Conservation (phyloP, 2,113 vertebrate species). For the Alethe castanea region DNA sequence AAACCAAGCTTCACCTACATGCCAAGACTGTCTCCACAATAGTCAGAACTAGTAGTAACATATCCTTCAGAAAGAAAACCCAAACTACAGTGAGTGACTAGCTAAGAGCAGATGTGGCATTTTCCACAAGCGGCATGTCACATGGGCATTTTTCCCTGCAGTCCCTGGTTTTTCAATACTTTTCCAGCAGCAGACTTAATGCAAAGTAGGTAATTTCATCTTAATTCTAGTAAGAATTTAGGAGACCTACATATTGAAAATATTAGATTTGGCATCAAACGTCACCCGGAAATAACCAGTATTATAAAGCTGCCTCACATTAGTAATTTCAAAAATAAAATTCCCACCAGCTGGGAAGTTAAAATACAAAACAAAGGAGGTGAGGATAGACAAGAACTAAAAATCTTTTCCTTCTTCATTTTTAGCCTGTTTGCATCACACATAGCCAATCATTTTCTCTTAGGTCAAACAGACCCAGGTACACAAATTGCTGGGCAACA, state of each 20-base stretch:
- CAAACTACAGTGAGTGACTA: neutral
- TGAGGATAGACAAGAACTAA: neutral
- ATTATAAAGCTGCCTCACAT: neutral
- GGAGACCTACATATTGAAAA: neutral
- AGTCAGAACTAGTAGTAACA: neutral
- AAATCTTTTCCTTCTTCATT: neutral
- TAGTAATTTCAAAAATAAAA: neutral
- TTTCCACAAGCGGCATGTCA: rapidly evolving
- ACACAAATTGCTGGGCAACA: neutral
- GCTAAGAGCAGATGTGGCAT: neutral
- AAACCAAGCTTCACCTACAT: neutral
- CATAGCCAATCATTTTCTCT: rapidly evolving
- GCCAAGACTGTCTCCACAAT: neutral
- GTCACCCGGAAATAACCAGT: neutral
- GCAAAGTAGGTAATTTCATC: neutral
- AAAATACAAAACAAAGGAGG: neutral
- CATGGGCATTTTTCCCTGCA: rapidly evolving
- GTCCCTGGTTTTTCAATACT: neutral
- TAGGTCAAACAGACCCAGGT: neutral
- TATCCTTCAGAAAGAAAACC: neutral
- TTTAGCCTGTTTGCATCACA: neutral
- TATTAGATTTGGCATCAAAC: neutral
- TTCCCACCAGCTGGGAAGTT: neutral
- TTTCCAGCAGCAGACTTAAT: neutral
- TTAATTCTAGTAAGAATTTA: neutral